A percentile compares a stretch with the other conserved stretches of the same genome.
Evolutionary conservation across 1,140 invertebrate genomes (phyloP).

Genomic region (Eumeta japonica): DNA sequence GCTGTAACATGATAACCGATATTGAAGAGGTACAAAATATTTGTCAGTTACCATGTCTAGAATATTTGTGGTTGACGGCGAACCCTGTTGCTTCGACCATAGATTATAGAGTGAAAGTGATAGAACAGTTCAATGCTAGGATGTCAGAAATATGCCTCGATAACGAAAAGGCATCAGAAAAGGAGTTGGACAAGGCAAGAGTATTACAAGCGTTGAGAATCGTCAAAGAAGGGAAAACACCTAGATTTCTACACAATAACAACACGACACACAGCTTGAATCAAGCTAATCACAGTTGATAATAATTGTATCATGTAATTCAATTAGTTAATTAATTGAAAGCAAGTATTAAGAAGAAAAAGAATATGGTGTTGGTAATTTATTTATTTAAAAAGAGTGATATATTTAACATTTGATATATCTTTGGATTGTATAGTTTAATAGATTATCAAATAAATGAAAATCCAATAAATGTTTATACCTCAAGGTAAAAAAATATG

Average conservation of each 20-base stretch:
- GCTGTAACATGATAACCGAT: constrained; percentile 78
- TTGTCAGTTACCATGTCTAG: constrained; percentile 79
- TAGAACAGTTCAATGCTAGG: constrained; percentile 78
- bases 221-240: constrained; percentile 50
- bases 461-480: too few species aligned
- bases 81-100: constrained; percentile 83
- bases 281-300: too few species aligned
- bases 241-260: constrained; percentile 44
- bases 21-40: constrained; percentile 81
- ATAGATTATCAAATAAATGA: too few species aligned
- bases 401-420: too few species aligned
- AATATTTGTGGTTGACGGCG: constrained; percentile 79
- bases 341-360: too few species aligned
- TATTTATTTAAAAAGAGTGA: too few species aligned
- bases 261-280: constrained; percentile 42
- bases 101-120: constrained; percentile 88
- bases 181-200: constrained; percentile 88
- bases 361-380: too few species aligned
- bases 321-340: too few species aligned
- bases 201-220: constrained; percentile 81
- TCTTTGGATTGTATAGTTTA: too few species aligned
- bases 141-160: constrained; percentile 80
- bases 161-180: constrained; percentile 80
- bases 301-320: too few species aligned
- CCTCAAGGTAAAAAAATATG: too few species aligned